A percentile compares a stretch with the other conserved stretches of the same genome.
These are phyloP conservation scores for Archips xylosteana DNA, from an alignment of 2,888 invertebrate genomes.

Conservation along the genomic window DNA sequence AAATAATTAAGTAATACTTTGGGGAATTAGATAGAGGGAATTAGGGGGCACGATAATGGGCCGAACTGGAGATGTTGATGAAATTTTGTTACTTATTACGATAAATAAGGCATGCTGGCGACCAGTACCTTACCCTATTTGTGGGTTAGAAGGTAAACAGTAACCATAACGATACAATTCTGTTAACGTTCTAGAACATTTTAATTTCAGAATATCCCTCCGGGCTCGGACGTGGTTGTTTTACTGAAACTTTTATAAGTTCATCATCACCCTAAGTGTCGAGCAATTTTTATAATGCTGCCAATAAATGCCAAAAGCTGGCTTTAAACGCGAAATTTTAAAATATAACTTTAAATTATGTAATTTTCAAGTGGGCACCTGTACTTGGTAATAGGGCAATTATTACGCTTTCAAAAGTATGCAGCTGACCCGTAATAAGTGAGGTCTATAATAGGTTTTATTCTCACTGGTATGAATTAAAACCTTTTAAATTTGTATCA, in stretches of 20 bases:
- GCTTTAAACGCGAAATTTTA: constrained; percentile 13
- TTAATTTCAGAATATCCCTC: background rate
- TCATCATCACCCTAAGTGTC: constrained; percentile 30
- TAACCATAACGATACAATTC: background rate
- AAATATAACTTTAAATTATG: constrained; percentile 11
- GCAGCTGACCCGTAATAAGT: background rate
- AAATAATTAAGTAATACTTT: too few relatives aligned
- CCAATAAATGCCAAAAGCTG: constrained; percentile 21
- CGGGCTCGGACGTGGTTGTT: background rate
- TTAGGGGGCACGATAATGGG: too few relatives aligned
- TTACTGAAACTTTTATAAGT: constrained; percentile 23
- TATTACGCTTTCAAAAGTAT: background rate
- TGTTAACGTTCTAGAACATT: constrained; percentile 10
- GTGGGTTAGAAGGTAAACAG: too few relatives aligned
- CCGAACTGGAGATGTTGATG: too few relatives aligned
- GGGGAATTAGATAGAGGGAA: too few relatives aligned
- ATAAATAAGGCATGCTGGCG: too few relatives aligned
- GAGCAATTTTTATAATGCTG: constrained; percentile 38
- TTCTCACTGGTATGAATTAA: too few relatives aligned
- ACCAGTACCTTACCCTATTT: too few relatives aligned
- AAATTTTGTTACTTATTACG: too few relatives aligned
- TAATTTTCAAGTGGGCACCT: background rate
- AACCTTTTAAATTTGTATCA: too few relatives aligned
- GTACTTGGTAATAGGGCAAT: background rate
- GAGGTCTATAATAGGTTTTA: background rate